Evolutionary conservation across 2,797 vertebrate species (phyloP), one percentile per base, ranked within the genome.

Genomic region (Odontamblyopus rebecca): DNA sequence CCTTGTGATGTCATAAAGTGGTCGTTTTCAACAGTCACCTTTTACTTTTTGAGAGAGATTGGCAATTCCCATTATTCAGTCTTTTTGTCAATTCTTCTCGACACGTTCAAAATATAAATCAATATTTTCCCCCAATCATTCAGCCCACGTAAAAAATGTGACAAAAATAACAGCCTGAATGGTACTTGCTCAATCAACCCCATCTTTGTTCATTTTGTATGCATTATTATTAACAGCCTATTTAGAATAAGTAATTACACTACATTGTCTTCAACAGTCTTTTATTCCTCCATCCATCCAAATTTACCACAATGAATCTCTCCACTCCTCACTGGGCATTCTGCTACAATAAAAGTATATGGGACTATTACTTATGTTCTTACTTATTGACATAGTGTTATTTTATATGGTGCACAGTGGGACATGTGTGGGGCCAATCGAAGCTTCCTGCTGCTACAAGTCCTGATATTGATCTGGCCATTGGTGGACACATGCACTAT

Each of bases 391-490:
- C 69, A 79, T 48, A 61, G 63, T 54, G 71, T 70, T 82, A 82
- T 85, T 88, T 75, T 85, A 84, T 85, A 73, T 67, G 68, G 67
- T 72, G 73, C 76, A 77, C 41, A 73, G 61, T 76, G 69, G 78
- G 77, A 83, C 67, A n/a, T 74, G 68, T 77, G 72, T 63, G 69
- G 71, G 64, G 54, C 73, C 83, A 78, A 92, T 91, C 82, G 84
- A 89, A 90, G 85, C 80, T 85, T 82, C 85, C 88, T 11, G 32
- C 86, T 5, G 73, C 79, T 84, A 86, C 86, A 84, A 81, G 85
- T 85, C 74, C 81, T 73, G 16, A 64, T 82, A 89, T 92, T 2
- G 87, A 91, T 87, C 77, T 44, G 81, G 78, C 79, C 71, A 85
- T 75, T 73, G 70, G 71, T 69, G 44, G 41, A 67, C 79, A 78